phyloP scores from a whole-genome alignment of 2,888 invertebrate species.

The Tortrix viridana region DNA sequence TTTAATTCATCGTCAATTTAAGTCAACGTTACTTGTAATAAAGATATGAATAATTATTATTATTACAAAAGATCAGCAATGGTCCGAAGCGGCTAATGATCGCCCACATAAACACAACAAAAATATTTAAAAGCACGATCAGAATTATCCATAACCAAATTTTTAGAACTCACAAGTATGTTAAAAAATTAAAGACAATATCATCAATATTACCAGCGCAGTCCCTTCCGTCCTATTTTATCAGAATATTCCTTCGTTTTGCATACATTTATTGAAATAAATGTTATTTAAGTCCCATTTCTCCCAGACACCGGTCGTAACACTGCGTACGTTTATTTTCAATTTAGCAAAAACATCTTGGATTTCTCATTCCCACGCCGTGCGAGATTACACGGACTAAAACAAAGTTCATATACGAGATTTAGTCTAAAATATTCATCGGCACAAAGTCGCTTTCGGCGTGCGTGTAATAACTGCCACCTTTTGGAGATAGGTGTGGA shows the following conservation, averaged over 20 bases:
- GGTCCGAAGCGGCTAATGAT: too few species aligned
- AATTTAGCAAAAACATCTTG: slow-evolving; percentile 57
- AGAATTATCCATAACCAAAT: too few species aligned
- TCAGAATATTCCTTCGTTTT: slow-evolving; percentile 8
- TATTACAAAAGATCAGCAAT: too few species aligned
- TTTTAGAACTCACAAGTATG: too few species aligned
- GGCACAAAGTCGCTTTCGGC: slow-evolving; percentile 53
- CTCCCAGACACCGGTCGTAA: slow-evolving; percentile 10
- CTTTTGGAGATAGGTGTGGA: slow-evolving; percentile 44
- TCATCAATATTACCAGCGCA: background rate
- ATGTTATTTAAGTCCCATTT: slow-evolving; percentile 26
- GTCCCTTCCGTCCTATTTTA: background rate
- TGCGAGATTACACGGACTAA: slow-evolving; percentile 53
- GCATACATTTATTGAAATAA: slow-evolving; percentile 13
- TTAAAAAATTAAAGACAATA: too few species aligned
- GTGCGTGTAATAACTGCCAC: slow-evolving; percentile 50
- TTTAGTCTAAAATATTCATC: slow-evolving; percentile 70
- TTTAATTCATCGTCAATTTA: slow-evolving; percentile 31
- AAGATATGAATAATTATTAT: too few species aligned
- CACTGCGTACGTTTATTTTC: slow-evolving; percentile 49
- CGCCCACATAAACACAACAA: too few species aligned
- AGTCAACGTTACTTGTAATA: slow-evolving; percentile 26
- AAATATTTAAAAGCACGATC: too few species aligned
- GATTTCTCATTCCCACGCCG: slow-evolving; percentile 63
- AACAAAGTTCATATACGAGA: slow-evolving; percentile 49